phyloP scores from a whole-genome alignment of 2,888 invertebrate genomes.

The Argyra leucocephala region DNA sequence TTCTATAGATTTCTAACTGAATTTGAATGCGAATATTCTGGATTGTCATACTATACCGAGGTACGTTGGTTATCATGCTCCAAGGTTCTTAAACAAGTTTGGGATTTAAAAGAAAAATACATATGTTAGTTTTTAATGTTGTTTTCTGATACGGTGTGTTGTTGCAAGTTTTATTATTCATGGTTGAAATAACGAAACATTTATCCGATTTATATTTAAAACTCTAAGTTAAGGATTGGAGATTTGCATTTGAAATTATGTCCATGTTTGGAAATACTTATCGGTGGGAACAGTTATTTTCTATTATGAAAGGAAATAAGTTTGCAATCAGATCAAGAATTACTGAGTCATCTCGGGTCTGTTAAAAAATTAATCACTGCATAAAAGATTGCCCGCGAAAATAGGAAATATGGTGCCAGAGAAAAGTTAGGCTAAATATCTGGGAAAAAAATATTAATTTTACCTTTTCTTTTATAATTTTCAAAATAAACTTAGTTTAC shows the following conservation, averaged over 20 bases:
- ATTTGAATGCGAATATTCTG: slow-evolving; percentile 26
- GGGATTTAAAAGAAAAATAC: slow-evolving; percentile 22
- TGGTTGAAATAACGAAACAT: slow-evolving; percentile 19
- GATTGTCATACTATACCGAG: slow-evolving; percentile 26
- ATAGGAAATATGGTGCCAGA: slow-evolving; percentile 7
- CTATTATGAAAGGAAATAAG: slow-evolving; percentile 15
- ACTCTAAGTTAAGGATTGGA: slow-evolving; percentile 22
- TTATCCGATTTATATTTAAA: slow-evolving; percentile 21
- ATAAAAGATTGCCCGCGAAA: slow-evolving; percentile 12
- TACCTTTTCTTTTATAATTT: neutral
- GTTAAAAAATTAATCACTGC: slow-evolving; percentile 10
- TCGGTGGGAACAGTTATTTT: slow-evolving; percentile 19
- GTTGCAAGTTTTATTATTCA: slow-evolving; percentile 19
- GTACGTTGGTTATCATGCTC: slow-evolving; percentile 25
- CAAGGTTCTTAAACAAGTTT: slow-evolving; percentile 26
- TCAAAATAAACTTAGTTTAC: neutral
- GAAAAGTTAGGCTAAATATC: slow-evolving; percentile 9
- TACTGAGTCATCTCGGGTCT: slow-evolving; percentile 11
- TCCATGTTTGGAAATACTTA: slow-evolving; percentile 23
- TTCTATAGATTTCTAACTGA: slow-evolving; percentile 23
- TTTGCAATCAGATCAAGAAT: slow-evolving; percentile 8
- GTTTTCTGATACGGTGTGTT: slow-evolving; percentile 16
- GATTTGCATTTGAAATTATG: slow-evolving; percentile 23
- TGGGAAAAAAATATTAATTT: slow-evolving; percentile 2
- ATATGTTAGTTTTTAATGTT: slow-evolving; percentile 18